Conservation (phyloP, 2,113 vertebrate species). For the Strigops habroptila region DNA sequence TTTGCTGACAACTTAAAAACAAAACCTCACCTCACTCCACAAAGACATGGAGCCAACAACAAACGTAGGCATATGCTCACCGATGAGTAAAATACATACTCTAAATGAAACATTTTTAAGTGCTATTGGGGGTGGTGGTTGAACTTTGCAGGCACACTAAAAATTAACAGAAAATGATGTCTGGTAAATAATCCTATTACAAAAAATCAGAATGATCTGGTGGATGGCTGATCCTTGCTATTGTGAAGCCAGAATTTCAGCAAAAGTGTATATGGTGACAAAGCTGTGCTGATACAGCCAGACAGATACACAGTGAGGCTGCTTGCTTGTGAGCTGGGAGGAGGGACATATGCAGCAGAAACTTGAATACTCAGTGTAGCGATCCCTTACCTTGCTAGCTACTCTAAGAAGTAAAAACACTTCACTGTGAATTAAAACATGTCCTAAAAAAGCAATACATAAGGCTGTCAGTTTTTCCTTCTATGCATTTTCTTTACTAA, state of each 20-base stretch:
- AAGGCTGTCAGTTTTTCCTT: neutral
- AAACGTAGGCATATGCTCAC: neutral
- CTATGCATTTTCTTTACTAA: neutral
- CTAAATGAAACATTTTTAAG: neutral
- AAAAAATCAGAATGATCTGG: neutral
- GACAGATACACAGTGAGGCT: neutral
- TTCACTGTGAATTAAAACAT: neutral
- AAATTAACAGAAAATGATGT: neutral
- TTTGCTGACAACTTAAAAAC: neutral
- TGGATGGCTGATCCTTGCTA: neutral
- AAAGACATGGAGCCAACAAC: neutral
- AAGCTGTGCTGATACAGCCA: neutral
- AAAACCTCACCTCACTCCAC: neutral
- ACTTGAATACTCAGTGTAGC: rapidly evolving
- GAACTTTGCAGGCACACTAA: neutral
- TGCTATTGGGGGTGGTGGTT: neutral
- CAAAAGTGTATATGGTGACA: rapidly evolving
- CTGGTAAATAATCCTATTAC: neutral
- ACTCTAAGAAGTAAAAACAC: neutral
- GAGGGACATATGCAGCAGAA: neutral
- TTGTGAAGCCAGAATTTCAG: neutral
- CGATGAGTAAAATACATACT: neutral
- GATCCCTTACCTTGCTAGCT: neutral
- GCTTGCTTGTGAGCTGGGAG: neutral
- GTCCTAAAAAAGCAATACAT: neutral